Conservation (phyloP, 2,797 vertebrate species). For the Eremophila alpestris region DNA sequence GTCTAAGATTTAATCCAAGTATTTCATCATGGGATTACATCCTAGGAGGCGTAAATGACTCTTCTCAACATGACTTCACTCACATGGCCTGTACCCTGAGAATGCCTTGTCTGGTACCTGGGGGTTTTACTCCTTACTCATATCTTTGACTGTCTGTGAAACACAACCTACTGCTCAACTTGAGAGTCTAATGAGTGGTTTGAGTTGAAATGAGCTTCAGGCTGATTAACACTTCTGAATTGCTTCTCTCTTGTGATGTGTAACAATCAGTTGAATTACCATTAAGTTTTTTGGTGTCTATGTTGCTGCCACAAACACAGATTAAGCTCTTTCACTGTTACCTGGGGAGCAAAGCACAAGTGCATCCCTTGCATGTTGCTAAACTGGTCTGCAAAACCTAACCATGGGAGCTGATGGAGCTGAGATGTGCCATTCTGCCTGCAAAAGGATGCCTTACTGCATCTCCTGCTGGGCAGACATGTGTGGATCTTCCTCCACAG, state of each 20-base stretch:
- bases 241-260: neutral
- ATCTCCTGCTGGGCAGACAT: neutral
- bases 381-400: neutral
- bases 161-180: neutral
- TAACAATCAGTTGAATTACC: neutral
- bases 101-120: rapidly evolving
- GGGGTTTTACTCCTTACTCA: neutral
- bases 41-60: neutral
- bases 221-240: neutral
- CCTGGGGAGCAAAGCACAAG: neutral
- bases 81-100: neutral
- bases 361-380: neutral
- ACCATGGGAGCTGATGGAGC: neutral
- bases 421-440: neutral
- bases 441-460: neutral
- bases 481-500: neutral
- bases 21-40: constrained; percentile 18
- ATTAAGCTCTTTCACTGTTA: neutral
- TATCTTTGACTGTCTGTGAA: neutral
- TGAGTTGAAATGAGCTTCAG: neutral
- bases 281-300: neutral
- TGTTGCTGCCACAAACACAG: neutral
- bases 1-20: constrained; percentile 15
- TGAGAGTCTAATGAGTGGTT: neutral
- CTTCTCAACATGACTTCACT: neutral